Evolutionary conservation across 2,888 invertebrate genomes (phyloP), one percentile per base, ranked within the genome.

Genomic region (Hemistola chrysoprasaria): DNA sequence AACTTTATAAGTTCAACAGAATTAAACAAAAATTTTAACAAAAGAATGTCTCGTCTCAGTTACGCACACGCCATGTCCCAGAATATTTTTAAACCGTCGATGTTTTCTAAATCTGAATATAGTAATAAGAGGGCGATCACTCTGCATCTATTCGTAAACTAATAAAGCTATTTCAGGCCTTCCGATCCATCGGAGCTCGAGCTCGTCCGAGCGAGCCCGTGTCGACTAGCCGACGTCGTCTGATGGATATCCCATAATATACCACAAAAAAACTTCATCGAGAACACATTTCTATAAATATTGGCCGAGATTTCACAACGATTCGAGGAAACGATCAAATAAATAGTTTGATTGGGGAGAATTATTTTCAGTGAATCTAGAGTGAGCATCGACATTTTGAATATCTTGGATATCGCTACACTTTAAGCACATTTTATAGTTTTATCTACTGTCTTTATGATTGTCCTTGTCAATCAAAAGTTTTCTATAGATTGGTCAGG

Each of bases 61-160:
- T 35, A 40, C 38, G 41, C 54, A 45, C 48, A 38, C 42, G 47
- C 40, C 57, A 54, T 53, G 54, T 58, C 57, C 52, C 41, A 54
- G 16, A 2, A 54, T 53, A 51, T 57, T 60, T 62, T 56, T 53
- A 61, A 55, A 58, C 54, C 40, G 53, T 54, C 56, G 62, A 65
- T 69, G 68, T 67, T 71, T 70, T 73, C 65, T 68, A 61, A 67
- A 64, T 73, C 75, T 73, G 68, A 69, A 78, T 80, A 78, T 79
- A 81, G 78, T 71, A 62, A 61, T 65, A 71, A 66, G 79, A 80
- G 84, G 83, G 81, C 81, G 79, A 78, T 82, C 77, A 76, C 79
- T 75, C 74, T 61, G 51, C 57, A 62, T 78, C 79, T 83, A 81
- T 84, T 81, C 72, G 71, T 77, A 74, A 72, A 75, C 76, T 73